phyloP scores from a whole-genome alignment of 2,888 invertebrate species.

The Metallyticus violacea region DNA sequence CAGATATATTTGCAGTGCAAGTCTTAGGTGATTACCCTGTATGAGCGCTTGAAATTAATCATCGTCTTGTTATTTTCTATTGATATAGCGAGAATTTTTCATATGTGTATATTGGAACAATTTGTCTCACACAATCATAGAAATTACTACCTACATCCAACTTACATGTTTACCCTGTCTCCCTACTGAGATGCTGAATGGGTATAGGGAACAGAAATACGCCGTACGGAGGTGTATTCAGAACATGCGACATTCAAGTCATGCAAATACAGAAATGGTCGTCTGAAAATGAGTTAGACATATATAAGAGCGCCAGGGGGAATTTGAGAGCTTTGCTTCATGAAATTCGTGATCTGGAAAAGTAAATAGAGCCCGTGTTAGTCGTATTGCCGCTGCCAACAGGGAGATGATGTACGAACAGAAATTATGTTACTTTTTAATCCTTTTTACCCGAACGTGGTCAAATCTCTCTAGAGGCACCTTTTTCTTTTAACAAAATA shows the following conservation, averaged over 20 bases:
- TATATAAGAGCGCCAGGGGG: background rate
- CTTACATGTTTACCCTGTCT: no score
- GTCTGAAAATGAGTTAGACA: background rate
- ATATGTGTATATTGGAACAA: no score
- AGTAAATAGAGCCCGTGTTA: background rate
- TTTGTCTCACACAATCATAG: no score
- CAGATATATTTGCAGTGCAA: no score
- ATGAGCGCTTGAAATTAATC: no score
- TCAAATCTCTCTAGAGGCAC: background rate
- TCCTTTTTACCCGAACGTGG: background rate
- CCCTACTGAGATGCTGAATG: no score
- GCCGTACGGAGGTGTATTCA: background rate
- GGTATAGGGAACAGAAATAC: background rate
- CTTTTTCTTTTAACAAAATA: no score
- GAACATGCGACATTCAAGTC: background rate
- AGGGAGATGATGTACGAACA: background rate
- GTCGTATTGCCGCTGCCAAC: background rate
- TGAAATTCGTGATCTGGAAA: background rate
- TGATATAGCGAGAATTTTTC: no score
- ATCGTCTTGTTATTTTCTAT: no score
- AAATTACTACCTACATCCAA: no score
- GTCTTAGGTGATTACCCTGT: no score
- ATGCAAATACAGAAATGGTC: background rate
- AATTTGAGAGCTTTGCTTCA: background rate
- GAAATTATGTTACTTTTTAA: background rate